A percentile compares a stretch with the other conserved stretches of the same genome.
phyloP scores from a whole-genome alignment of 2,113 vertebrate species.

The Ameiurus melas region DNA sequence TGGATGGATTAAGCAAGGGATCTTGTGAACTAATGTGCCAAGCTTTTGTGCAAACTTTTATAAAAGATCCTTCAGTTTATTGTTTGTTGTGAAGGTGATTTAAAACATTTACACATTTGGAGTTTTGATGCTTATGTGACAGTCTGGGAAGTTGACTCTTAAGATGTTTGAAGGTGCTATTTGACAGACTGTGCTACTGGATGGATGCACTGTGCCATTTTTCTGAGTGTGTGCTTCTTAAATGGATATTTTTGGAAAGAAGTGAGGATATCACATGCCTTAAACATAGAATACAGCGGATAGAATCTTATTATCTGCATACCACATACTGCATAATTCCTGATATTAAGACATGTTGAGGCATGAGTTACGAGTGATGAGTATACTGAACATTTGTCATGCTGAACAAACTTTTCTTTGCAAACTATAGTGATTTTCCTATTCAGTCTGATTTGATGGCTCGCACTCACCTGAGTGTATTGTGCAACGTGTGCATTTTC shows the following conservation, averaged over 20 bases:
- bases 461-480: neutral
- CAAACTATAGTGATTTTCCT: neutral
- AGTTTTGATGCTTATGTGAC: neutral
- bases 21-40: neutral
- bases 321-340: neutral
- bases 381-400: neutral
- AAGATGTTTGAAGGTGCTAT: neutral
- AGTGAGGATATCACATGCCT: neutral
- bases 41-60: neutral
- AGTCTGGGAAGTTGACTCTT: neutral
- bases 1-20: neutral
- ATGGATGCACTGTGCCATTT: neutral
- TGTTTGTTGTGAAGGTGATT: neutral
- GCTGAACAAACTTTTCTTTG: neutral
- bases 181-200: neutral
- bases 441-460: neutral
- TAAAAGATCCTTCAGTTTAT: neutral
- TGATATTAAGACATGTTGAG: neutral
- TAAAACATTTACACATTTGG: neutral
- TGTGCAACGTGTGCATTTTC: neutral
- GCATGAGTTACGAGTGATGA: neutral
- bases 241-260: neutral
- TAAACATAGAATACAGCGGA: neutral
- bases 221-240: neutral
- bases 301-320: neutral